These are phyloP conservation scores for Ctenopoma kingsleyae DNA, from an alignment of 2,797 vertebrate genomes.

Conservation along the genomic window DNA sequence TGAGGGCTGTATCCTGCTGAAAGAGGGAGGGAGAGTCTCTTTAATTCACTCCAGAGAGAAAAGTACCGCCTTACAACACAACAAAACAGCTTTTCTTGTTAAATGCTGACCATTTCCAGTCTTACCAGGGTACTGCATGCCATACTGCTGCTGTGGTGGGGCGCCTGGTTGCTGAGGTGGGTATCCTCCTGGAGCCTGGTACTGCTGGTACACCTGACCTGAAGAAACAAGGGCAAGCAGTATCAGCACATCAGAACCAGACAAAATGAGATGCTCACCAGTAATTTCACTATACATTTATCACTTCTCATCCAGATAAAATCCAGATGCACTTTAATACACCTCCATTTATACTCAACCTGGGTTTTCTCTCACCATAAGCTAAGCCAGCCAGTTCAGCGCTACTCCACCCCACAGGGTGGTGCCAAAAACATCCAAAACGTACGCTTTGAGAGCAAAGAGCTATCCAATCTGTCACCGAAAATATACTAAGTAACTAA, in stretches of 20 bases:
- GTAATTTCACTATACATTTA: not conserved
- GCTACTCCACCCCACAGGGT: not conserved
- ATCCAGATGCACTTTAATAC: no score
- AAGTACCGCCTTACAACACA: not conserved
- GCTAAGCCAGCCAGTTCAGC: not conserved
- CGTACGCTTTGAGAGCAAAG: not conserved
- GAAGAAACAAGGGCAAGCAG: conserved; percentile 35
- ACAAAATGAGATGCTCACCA: not conserved
- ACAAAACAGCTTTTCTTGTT: not conserved
- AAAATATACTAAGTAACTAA: conserved; percentile 1
- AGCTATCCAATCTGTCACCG: not conserved
- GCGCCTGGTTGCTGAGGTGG: conserved; percentile 90
- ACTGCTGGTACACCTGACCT: conserved; percentile 98
- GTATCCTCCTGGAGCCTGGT: conserved; percentile 94
- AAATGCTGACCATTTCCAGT: not conserved
- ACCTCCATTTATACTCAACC: no score
- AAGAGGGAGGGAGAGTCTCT: not conserved
- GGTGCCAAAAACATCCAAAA: not conserved
- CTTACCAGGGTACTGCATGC: conserved; percentile 97
- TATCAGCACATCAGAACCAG: conserved; percentile 3
- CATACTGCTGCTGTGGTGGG: conserved; percentile 91
- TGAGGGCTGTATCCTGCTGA: conserved; percentile 92
- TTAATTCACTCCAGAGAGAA: not conserved
- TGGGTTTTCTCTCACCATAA: not conserved
- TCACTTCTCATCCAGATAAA: not conserved